Conservation (phyloP, 2,888 invertebrate genomes). For the Epistrophe eligans region DNA sequence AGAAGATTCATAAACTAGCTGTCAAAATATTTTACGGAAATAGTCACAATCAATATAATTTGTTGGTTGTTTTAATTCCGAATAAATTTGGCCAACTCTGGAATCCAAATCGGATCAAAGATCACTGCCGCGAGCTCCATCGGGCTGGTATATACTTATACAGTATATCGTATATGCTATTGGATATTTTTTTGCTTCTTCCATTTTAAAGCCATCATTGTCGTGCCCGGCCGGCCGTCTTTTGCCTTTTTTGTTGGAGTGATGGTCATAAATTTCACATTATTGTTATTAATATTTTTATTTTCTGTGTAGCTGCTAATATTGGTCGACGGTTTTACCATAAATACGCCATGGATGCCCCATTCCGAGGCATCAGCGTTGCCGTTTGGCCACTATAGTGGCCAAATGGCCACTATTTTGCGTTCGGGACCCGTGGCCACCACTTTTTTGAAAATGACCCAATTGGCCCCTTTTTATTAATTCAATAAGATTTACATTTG, state of each 20-base stretch:
- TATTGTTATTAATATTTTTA: slow-evolving; percentile 76
- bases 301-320: slow-evolving; percentile 75
- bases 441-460: too few relatives aligned
- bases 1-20: slow-evolving; percentile 77
- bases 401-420: too few relatives aligned
- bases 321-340: slow-evolving; percentile 72
- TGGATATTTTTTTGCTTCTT: slow-evolving; percentile 21
- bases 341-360: slow-evolving; percentile 72
- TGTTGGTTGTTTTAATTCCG: slow-evolving; percentile 75
- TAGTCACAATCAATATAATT: slow-evolving; percentile 78
- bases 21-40: slow-evolving; percentile 78
- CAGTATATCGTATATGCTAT: not conserved
- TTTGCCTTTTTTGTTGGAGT: slow-evolving; percentile 2
- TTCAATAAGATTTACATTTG: too few relatives aligned
- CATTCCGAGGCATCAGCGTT: slow-evolving; percentile 70
- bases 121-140: slow-evolving; percentile 42
- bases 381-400: too few relatives aligned
- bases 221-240: slow-evolving; percentile 24
- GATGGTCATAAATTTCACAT: slow-evolving; percentile 69
- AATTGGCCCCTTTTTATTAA: too few relatives aligned
- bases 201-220: slow-evolving; percentile 46
- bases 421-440: too few relatives aligned
- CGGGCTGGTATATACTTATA: not conserved
- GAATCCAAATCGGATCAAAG: slow-evolving; percentile 66
- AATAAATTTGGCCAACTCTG: slow-evolving; percentile 73